phyloP scores from a whole-genome alignment of 2,113 vertebrate species.

The Myotis lucifugus region DNA sequence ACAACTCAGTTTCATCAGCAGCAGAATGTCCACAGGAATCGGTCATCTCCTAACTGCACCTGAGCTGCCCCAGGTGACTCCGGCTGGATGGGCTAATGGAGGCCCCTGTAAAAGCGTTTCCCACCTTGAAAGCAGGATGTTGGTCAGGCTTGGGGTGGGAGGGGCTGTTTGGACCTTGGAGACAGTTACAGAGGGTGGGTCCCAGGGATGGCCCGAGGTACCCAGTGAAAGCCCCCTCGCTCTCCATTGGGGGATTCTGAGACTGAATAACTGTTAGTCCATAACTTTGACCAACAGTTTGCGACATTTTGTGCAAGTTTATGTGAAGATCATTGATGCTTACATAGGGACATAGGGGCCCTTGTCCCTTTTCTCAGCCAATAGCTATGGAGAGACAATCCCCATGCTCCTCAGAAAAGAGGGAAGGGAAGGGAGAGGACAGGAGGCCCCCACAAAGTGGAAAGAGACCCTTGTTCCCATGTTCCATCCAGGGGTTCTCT shows the following conservation, averaged over 20 bases:
- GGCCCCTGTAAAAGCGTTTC: background rate
- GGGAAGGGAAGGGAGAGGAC: background rate
- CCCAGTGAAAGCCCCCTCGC: background rate
- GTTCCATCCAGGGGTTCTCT: background rate
- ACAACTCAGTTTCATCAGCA: background rate
- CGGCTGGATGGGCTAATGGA: background rate
- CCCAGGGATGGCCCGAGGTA: background rate
- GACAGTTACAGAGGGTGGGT: background rate
- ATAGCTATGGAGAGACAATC: background rate
- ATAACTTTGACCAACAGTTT: background rate
- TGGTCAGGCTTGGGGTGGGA: too few species aligned
- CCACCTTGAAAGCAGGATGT: background rate
- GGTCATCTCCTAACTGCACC: background rate
- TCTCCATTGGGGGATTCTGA: background rate
- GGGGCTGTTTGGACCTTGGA: background rate
- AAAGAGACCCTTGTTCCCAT: background rate
- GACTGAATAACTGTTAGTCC: background rate
- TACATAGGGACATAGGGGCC: background rate
- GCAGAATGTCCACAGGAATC: background rate
- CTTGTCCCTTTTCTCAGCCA: background rate
- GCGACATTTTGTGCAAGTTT: background rate
- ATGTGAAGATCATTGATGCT: background rate
- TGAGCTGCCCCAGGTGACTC: background rate
- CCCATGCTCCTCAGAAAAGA: background rate
- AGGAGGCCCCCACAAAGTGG: background rate